Evolutionary conservation across 2,113 vertebrate species (phyloP).

Genomic region (Psilopsiagon aymara): DNA sequence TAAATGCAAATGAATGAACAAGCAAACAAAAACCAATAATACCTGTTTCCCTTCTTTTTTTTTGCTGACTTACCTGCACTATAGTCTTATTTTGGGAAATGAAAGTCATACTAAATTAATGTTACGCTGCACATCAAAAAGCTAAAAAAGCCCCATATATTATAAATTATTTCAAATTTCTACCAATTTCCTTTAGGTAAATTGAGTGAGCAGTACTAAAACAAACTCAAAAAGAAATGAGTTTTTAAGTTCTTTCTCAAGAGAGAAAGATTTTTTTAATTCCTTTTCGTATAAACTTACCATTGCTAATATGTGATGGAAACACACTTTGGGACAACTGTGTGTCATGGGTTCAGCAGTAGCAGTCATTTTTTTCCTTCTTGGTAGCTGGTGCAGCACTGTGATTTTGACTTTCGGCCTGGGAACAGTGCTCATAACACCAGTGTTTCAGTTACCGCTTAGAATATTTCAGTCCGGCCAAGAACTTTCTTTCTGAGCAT

Average conservation of each 20-base stretch:
- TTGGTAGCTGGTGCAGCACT: too few species aligned
- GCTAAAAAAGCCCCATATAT: background rate
- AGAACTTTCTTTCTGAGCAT: too few species aligned
- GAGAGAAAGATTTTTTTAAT: background rate
- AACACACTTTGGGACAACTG: background rate
- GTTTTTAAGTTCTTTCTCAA: background rate
- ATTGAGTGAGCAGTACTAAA: background rate
- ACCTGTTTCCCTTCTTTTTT: fast-evolving
- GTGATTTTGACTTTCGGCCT: too few species aligned
- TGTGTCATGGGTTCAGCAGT: background rate
- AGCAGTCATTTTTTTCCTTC: too few species aligned
- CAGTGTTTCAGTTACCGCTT: too few species aligned
- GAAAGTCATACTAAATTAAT: background rate
- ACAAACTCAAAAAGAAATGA: background rate
- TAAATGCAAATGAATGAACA: background rate
- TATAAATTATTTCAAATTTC: background rate
- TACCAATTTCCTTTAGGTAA: background rate
- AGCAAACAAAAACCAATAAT: background rate
- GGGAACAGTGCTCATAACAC: too few species aligned
- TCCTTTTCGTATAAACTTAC: background rate
- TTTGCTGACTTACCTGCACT: background rate
- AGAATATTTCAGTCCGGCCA: too few species aligned
- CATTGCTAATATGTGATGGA: background rate
- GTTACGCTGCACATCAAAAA: background rate
- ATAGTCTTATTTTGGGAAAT: background rate